Conservation (phyloP, 2,797 vertebrate species). For the Pseudopleuronectes americanus region DNA sequence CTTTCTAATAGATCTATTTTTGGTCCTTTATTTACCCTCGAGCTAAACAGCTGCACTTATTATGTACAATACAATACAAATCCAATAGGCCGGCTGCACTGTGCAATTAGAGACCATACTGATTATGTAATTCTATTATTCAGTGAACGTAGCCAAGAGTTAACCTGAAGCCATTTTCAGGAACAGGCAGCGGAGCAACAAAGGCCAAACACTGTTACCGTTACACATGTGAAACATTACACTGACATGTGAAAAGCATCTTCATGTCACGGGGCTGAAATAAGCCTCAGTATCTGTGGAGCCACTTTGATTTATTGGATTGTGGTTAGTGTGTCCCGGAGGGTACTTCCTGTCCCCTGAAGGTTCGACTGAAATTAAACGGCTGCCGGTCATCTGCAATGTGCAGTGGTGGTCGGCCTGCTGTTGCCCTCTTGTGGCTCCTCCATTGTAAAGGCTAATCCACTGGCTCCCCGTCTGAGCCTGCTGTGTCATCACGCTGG, state of each 20-base stretch:
- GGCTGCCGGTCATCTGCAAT: not conserved
- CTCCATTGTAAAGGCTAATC: not conserved
- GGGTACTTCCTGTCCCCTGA: slow-evolving; percentile 3
- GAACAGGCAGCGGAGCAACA: slow-evolving; percentile 19
- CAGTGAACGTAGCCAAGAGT: slow-evolving; percentile 28
- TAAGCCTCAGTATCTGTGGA: not conserved
- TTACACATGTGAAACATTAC: slow-evolving; percentile 3
- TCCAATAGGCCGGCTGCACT: slow-evolving; percentile 47
- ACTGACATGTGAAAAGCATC: slow-evolving; percentile 2
- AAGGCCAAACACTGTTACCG: slow-evolving; percentile 3
- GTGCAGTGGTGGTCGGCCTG: not conserved
- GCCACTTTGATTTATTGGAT: slow-evolving; percentile 14
- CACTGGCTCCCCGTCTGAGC: not conserved
- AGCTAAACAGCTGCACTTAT: slow-evolving; percentile 75
- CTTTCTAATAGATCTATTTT: slow-evolving; percentile 67
- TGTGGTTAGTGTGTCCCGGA: slow-evolving; percentile 3
- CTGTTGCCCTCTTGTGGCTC: slow-evolving; percentile 60
- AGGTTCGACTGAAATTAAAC: slow-evolving; percentile 14
- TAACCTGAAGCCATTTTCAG: slow-evolving; percentile 42
- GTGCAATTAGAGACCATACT: slow-evolving; percentile 56
- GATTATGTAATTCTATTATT: slow-evolving; percentile 69
- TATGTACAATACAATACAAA: slow-evolving; percentile 72
- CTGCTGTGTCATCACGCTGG: no score
- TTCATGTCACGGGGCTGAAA: not conserved
- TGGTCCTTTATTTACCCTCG: slow-evolving; percentile 47